phyloP scores from a whole-genome alignment of 2,888 invertebrate species.

The Catonia carolina region DNA sequence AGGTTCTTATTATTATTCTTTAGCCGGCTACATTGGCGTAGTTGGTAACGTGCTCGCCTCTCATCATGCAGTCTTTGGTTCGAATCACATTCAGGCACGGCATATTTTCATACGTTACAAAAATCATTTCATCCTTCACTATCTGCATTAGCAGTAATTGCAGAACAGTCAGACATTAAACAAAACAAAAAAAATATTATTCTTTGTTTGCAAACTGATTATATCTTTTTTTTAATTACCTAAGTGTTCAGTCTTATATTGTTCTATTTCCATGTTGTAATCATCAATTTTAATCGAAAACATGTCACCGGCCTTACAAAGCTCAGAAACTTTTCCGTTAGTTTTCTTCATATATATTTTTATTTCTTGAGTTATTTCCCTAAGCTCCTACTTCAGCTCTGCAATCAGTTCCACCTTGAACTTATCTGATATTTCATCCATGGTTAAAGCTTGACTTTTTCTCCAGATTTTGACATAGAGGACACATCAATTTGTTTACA shows the following conservation, averaged over 20 bases:
- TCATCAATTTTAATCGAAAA: not conserved
- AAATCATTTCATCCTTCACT: too few relatives aligned
- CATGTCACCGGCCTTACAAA: not conserved
- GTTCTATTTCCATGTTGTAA: not conserved
- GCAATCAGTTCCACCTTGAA: not conserved
- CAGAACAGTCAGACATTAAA: too few relatives aligned
- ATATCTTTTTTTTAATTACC: not conserved
- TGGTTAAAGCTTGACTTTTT: not conserved
- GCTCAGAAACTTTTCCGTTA: not conserved
- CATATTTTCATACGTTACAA: too few relatives aligned
- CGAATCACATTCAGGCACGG: too few relatives aligned
- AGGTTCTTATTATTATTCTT: too few relatives aligned
- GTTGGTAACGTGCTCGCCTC: too few relatives aligned
- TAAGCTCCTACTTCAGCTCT: not conserved
- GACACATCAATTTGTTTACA: not conserved
- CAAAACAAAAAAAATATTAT: too few relatives aligned
- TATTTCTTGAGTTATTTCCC: constrained; percentile 1
- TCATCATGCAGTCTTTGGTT: too few relatives aligned
- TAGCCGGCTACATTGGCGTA: too few relatives aligned
- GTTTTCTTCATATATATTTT: not conserved
- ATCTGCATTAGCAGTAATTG: too few relatives aligned
- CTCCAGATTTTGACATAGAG: not conserved
- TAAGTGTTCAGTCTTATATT: not conserved
- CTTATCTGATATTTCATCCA: not conserved
- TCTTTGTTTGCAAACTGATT: too few relatives aligned